A percentile compares a stretch with the other conserved stretches of the same genome.
Evolutionary conservation across 2,888 invertebrate species (phyloP).

Genomic region (Notodonta ziczac): DNA sequence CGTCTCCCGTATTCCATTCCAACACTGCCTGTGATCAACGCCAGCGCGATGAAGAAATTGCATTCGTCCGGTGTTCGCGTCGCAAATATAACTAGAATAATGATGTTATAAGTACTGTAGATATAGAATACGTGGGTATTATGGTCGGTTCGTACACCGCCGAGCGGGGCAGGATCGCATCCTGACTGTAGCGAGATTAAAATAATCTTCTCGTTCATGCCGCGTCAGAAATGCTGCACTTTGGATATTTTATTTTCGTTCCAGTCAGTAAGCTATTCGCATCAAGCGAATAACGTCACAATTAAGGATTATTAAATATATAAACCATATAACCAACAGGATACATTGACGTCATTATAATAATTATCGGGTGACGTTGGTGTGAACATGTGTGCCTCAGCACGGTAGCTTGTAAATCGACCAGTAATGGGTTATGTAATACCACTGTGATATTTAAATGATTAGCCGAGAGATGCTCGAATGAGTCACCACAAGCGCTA

Average conservation of each 20-base stretch:
- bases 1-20: conserved; percentile 64
- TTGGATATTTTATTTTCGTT: conserved; percentile 31
- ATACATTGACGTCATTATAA: conserved; percentile 4
- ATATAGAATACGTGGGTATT: conserved; percentile 25
- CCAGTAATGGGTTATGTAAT: conserved; percentile 56
- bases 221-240: conserved; percentile 31
- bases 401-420: conserved; percentile 32
- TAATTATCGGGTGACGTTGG: conserved; percentile 2
- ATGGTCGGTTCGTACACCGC: conserved; percentile 35
- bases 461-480: conserved; percentile 58
- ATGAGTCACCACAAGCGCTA: conserved; percentile 60
- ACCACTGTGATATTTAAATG: conserved; percentile 78
- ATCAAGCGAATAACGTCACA: not conserved
- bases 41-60: conserved; percentile 68
- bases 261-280: conserved; percentile 21
- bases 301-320: not conserved
- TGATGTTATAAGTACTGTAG: conserved; percentile 31
- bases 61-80: conserved; percentile 73
- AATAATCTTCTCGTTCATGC: conserved; percentile 35
- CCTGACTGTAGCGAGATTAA: conserved; percentile 33
- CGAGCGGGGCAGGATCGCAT: conserved; percentile 19
- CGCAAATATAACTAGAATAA: conserved; percentile 62
- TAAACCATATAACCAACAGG: conserved; percentile 1
- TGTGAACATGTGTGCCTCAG: conserved; percentile 15
- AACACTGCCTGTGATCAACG: conserved; percentile 77